phyloP scores from a whole-genome alignment of 2,888 invertebrate species.

The Eurytoma adleriae region DNA sequence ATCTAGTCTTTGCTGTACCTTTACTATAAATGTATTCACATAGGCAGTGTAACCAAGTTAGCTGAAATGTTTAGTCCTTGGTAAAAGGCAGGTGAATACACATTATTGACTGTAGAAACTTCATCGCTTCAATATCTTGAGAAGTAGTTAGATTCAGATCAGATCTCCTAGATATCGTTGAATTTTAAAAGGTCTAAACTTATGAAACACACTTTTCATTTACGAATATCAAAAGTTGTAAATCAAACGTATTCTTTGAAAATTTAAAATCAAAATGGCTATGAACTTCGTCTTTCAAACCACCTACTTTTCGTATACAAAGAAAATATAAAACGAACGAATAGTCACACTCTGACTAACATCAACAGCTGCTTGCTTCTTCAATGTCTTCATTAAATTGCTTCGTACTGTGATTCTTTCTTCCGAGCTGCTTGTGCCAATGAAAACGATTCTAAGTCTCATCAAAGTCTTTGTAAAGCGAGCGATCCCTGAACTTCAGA shows the following conservation, averaged over 20 bases:
- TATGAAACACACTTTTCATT: neutral
- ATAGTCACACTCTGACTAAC: neutral
- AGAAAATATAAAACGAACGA: neutral
- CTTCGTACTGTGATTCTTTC: constrained; percentile 29
- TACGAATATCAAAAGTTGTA: neutral
- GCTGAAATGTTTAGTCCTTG: neutral
- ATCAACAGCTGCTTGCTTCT: constrained; percentile 4
- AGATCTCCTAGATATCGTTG: neutral
- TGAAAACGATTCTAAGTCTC: constrained; percentile 21
- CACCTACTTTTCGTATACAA: too few relatives aligned
- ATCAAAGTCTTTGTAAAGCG: neutral
- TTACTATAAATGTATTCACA: constrained; percentile 37
- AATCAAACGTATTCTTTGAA: neutral
- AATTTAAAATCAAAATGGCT: constrained; percentile 4
- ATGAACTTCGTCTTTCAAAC: neutral
- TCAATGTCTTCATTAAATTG: constrained; percentile 22
- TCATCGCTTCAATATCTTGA: neutral
- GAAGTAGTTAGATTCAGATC: too few relatives aligned
- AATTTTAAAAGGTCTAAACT: neutral
- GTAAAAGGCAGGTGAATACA: neutral
- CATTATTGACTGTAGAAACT: neutral
- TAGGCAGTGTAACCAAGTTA: constrained; percentile 27
- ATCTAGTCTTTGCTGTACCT: constrained; percentile 52
- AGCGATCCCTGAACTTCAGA: constrained; percentile 9
- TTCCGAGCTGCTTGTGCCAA: constrained; percentile 48